Evolutionary conservation across 1,140 invertebrate species (phyloP).

Genomic region (Drosophila arawakana): DNA sequence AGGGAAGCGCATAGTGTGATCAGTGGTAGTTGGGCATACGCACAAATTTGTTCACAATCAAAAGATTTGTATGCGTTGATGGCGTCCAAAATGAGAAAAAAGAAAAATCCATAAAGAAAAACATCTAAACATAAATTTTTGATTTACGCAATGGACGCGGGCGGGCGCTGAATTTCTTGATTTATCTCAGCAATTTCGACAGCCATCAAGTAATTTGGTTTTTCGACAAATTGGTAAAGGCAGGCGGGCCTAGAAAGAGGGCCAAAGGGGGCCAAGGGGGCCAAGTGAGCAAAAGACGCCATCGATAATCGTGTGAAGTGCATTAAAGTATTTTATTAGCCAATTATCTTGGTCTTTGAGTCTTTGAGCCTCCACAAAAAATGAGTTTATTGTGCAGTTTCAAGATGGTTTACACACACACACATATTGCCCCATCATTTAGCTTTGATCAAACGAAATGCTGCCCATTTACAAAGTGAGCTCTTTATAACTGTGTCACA

Average conservation of each 20-base stretch:
- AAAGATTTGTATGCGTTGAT: constrained; percentile 46
- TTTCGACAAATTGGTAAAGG: constrained; percentile 62
- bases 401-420: neutral
- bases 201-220: constrained; percentile 70
- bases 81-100: constrained; percentile 14
- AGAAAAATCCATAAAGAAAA: constrained; percentile 60
- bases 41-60: constrained; percentile 57
- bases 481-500: constrained; percentile 27
- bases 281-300: neutral
- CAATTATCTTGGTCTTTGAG: constrained; percentile 33
- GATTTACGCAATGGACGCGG: constrained; percentile 68
- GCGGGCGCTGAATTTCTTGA: constrained; percentile 45
- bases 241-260: neutral
- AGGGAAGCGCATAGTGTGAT: neutral
- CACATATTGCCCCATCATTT: constrained; percentile 3
- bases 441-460: constrained; percentile 5
- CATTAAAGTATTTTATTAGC: constrained; percentile 55
- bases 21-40: neutral
- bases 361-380: neutral
- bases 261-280: neutral
- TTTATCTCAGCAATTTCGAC: constrained; percentile 70
- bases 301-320: constrained; percentile 47
- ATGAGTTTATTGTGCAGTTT: constrained; percentile 23
- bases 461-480: neutral
- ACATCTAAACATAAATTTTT: constrained; percentile 68